Base-by-base conservation (phyloP, 2,888 invertebrate genomes). In the Agrochola lychnidis region DNA sequence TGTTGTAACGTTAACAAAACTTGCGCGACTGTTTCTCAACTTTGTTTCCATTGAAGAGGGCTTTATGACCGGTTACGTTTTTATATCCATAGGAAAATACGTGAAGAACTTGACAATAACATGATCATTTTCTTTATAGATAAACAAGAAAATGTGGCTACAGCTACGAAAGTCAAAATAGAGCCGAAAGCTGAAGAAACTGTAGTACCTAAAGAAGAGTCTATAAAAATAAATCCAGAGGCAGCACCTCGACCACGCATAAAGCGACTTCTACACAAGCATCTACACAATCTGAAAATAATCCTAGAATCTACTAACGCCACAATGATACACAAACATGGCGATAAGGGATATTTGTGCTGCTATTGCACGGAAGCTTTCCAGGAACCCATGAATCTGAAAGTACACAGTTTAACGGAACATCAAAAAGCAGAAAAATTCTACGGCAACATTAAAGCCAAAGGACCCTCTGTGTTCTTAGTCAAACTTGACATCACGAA, bases 321-420 rank as follows among this genome's bases (percentile, higher is more conserved):
- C 2, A 83, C 79, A 0, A 73, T 79, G 61, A 83, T 81, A 57
- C 62, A 70, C 4, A 78, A 79, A 40, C 70, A 70, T 40, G 88
- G 88, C 1, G 91, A 90, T 7, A 78, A 85, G n/a, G 93, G 93
- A 0, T 94, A 93, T 81, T 79, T 81, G 0, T 95, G 94, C 56
- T 89, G 87, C 56, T 94, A 90, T 73, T 94, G 94, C 70, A n/a
- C 56, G 56, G 0, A 81, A 87, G 84, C 87, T 40, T 93, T 80
- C 56, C 83, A 78, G 0, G 87, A 91, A 4, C 91, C 94, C 0
- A 87, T 82, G 0, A 90, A 92, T 40, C 88, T 95, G 10, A 94
- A 94, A 80, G 59, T 51, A 7, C 95, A 95, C 75, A 92, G 90
- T 0, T 70, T 92, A 22, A 48, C 36, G 4, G 16, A 57, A 4